Evolutionary conservation across 2,888 invertebrate species (phyloP), one percentile per base, ranked within the genome.

Genomic region (Sclerodermus sp.): DNA sequence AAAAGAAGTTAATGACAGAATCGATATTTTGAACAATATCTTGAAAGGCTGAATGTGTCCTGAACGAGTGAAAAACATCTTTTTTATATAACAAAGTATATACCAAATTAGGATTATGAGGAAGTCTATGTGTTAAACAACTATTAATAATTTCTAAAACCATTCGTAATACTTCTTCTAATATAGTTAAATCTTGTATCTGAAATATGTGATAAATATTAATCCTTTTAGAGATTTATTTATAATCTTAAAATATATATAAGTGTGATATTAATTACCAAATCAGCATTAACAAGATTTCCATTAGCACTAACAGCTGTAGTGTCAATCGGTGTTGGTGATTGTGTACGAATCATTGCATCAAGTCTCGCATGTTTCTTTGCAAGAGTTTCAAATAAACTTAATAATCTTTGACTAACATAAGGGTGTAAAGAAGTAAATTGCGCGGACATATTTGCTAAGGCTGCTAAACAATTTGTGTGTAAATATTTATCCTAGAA

Each of bases 61-160:
- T 85, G 75, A 94, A 93, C 13, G 87, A 84, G 64, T 91, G 88
- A 79, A 99, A 98, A 47, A 96, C 85, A 62, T 91, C 88, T 57
- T 89, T 85, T 73, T 98, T 95, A 79, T 99, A 97, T 30, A 99
- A 83, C 64, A 99, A 80, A 0, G 96, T 94, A 78, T 99, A 99
- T 41, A 99, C 89, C 58, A 99, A 84, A 81, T 99, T 91, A 5
- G 94, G 85, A 84, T 93, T 91, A 81, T 93, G 86, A 60, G 88
- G 81, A 59, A 99, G 82, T 70, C 94, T 94, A 74, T 91, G 88
- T 0, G 91, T 88, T 45, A 99, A 83, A 72, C 93, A 92, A 29
- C 96, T 96, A 82, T 99, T 99, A 59, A 99, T 85, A 53, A 99
- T 97, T 82, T 99, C 99, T 55, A 99, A 79, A 13, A 99, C 87